Percentiles rank a stretch among this genome's conserved stretches.
Conservation (phyloP, 2,797 vertebrate species). For the Mus spretus region DNA sequence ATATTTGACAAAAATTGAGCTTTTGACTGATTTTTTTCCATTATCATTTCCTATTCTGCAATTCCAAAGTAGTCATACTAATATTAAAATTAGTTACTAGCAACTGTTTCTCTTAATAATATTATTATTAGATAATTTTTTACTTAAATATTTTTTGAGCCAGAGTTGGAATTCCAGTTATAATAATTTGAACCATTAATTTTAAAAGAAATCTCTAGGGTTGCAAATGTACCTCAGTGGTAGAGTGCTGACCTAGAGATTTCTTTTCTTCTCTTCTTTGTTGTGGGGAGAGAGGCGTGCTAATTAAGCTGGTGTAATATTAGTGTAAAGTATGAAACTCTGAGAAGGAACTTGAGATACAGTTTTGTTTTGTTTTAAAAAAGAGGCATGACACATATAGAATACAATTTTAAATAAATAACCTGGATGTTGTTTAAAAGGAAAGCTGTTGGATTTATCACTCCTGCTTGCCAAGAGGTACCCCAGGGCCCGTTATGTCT, state of each 20-base stretch:
- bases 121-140: slow-evolving; percentile 7
- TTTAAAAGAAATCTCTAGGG: slow-evolving; percentile 41
- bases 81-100: not conserved
- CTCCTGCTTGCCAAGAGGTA: slow-evolving; percentile 26
- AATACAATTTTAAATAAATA: slow-evolving; percentile 66
- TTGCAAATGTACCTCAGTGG: not conserved
- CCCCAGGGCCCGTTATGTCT: not conserved
- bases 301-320: slow-evolving; percentile 27
- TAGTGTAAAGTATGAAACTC: slow-evolving; percentile 42
- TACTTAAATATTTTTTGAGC: not conserved
- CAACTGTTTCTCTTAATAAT: not conserved
- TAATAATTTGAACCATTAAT: slow-evolving; percentile 58
- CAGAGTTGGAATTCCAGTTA: slow-evolving; percentile 52
- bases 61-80: slow-evolving; percentile 28
- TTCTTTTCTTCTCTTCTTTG: not conserved
- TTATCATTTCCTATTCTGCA: slow-evolving; percentile 52
- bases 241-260: not conserved
- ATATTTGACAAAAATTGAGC: slow-evolving; percentile 40
- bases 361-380: not conserved
- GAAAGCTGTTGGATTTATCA: slow-evolving; percentile 66
- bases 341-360: slow-evolving; percentile 56
- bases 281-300: not conserved
- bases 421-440: slow-evolving; percentile 70
- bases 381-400: slow-evolving; percentile 51
- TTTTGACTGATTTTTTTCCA: slow-evolving; percentile 41